Conservation (phyloP, 64 coral and sea anemone genomes). For the Pocillopora verrucosa region DNA sequence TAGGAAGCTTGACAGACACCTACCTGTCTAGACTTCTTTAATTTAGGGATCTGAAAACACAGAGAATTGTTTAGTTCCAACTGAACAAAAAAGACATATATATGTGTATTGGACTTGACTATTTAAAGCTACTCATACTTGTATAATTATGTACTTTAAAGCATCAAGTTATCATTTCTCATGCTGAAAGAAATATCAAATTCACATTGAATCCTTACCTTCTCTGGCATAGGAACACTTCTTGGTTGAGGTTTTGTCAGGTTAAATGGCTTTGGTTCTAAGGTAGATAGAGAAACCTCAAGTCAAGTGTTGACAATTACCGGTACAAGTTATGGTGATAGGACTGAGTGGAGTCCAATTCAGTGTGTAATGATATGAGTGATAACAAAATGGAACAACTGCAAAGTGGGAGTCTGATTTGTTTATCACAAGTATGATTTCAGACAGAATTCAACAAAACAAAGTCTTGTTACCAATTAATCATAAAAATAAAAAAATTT, state of each 20-base stretch:
- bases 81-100: background rate
- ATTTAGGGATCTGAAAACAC: conserved; percentile 72
- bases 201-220: conserved; percentile 20
- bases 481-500: no score
- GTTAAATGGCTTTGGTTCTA: conserved; percentile 93
- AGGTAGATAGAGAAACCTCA: background rate
- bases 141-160: no score
- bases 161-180: background rate
- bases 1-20: conserved; percentile 14
- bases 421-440: no score
- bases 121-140: background rate
- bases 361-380: no score
- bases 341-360: no score
- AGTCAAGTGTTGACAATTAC: no score
- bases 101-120: background rate
- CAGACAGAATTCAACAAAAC: no score
- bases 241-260: conserved; percentile 88
- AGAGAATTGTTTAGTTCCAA: background rate
- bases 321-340: no score
- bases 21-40: conserved; percentile 75
- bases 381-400: no score
- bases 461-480: no score
- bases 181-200: background rate
- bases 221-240: conserved; percentile 94
- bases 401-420: no score